Evolutionary conservation across 2,888 invertebrate genomes (phyloP).

Genomic region (Philonicus albiceps): DNA sequence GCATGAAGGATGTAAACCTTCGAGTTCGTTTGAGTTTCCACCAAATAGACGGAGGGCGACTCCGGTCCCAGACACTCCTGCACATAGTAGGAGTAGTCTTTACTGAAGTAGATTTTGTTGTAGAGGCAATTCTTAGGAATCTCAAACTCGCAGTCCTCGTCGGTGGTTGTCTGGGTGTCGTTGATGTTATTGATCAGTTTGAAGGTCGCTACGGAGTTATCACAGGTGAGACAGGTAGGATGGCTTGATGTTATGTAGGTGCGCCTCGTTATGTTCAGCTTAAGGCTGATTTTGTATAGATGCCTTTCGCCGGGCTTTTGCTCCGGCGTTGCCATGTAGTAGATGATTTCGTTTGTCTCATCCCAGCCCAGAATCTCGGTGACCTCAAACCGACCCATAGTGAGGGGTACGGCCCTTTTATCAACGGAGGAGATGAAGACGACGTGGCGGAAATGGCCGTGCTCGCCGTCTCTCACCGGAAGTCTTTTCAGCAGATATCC

Average conservation of each 20-base stretch:
- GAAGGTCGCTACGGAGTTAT: constrained; percentile 59
- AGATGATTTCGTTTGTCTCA: constrained; percentile 75
- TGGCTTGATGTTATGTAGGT: constrained; percentile 61
- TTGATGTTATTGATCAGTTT: constrained; percentile 53
- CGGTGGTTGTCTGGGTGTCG: constrained; percentile 49
- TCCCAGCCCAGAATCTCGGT: constrained; percentile 81
- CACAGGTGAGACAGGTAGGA: constrained; percentile 63
- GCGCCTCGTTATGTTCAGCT: constrained; percentile 63
- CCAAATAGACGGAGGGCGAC: constrained; percentile 73
- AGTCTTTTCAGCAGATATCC: constrained; percentile 66
- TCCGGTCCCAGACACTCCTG: constrained; percentile 84
- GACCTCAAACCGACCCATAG: constrained; percentile 79
- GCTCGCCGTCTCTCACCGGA: constrained; percentile 70
- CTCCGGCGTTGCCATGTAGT: constrained; percentile 82
- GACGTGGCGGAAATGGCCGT: constrained; percentile 70
- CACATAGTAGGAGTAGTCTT: constrained; percentile 69
- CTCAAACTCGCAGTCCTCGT: constrained; percentile 55
- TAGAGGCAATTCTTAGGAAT: constrained; percentile 70
- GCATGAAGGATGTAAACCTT: constrained; percentile 73
- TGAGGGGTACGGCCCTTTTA: constrained; percentile 65
- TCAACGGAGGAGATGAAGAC: constrained; percentile 63
- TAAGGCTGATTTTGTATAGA: constrained; percentile 74
- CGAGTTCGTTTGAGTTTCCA: constrained; percentile 68
- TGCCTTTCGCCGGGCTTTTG: constrained; percentile 82
- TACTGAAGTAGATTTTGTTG: constrained; percentile 74